Percentiles rank a stretch among this genome's conserved stretches.
These are phyloP conservation scores for Suricata suricatta DNA, from an alignment of 2,113 vertebrate genomes.

Conservation along the genomic window DNA sequence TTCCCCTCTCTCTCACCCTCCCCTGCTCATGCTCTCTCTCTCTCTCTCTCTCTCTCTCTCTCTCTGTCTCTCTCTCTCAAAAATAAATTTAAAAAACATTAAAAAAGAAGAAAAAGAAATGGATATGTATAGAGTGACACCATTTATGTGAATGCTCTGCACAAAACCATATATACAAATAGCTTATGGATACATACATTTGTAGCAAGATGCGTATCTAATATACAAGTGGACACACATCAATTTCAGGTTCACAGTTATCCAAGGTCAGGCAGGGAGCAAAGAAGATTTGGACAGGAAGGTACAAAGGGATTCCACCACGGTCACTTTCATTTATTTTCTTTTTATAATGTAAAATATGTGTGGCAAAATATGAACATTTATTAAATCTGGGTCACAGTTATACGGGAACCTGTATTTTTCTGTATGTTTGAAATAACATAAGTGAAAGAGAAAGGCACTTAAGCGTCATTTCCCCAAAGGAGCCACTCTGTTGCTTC, in stretches of 20 bases:
- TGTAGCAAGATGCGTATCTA: neutral
- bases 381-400: neutral
- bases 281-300: neutral
- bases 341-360: constrained; percentile 33
- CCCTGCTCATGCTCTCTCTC: no score
- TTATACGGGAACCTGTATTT: neutral
- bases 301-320: neutral
- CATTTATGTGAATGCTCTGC: neutral
- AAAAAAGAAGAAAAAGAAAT: neutral
- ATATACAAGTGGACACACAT: neutral
- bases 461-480: constrained; percentile 30
- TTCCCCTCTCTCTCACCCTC: no score
- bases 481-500: neutral
- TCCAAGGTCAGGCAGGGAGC: neutral
- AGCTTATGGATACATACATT: no score
- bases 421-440: neutral
- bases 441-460: constrained; percentile 43
- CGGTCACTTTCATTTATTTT: neutral
- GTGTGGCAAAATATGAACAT: neutral
- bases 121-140: neutral
- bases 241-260: neutral
- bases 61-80: no score
- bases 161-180: neutral
- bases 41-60: no score
- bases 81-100: no score